These are phyloP conservation scores for Galeopterus variegatus DNA, from an alignment of 2,113 vertebrate genomes.

Conservation along the genomic window DNA sequence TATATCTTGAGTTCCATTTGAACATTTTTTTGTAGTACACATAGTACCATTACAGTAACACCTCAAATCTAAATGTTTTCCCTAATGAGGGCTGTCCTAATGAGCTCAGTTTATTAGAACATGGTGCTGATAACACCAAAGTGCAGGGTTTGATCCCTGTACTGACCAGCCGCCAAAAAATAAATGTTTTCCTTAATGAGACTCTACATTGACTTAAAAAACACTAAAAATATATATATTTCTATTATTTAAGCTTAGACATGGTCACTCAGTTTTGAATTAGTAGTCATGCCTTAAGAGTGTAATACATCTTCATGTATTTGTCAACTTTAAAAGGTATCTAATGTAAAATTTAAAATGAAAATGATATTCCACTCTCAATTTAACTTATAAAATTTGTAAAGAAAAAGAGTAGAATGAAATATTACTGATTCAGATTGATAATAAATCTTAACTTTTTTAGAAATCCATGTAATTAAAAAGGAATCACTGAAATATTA, in stretches of 20 bases:
- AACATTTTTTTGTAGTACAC: background rate
- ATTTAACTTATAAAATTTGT: constrained; percentile 56
- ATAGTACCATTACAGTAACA: background rate
- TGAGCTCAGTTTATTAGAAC: no score
- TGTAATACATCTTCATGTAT: background rate
- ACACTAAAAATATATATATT: background rate
- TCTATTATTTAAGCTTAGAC: constrained; percentile 10
- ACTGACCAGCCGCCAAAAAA: no score
- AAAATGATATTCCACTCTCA: background rate
- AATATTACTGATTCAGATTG: constrained; percentile 4
- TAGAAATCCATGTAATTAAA: constrained; percentile 66
- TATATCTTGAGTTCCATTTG: background rate
- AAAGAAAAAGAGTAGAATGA: constrained; percentile 47
- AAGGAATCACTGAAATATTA: constrained; percentile 58
- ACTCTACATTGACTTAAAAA: constrained; percentile 42
- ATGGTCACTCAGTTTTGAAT: background rate
- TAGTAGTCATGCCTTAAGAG: constrained; percentile 45
- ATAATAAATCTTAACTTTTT: constrained; percentile 65
- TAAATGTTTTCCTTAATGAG: background rate
- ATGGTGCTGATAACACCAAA: no score
- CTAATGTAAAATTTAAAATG: constrained; percentile 46
- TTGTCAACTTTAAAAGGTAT: constrained; percentile 45
- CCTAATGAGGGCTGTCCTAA: background rate
- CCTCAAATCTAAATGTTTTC: background rate
- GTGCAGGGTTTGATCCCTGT: no score